Evolutionary conservation across 2,797 vertebrate species (phyloP).

Genomic region (Lacerta agilis): DNA sequence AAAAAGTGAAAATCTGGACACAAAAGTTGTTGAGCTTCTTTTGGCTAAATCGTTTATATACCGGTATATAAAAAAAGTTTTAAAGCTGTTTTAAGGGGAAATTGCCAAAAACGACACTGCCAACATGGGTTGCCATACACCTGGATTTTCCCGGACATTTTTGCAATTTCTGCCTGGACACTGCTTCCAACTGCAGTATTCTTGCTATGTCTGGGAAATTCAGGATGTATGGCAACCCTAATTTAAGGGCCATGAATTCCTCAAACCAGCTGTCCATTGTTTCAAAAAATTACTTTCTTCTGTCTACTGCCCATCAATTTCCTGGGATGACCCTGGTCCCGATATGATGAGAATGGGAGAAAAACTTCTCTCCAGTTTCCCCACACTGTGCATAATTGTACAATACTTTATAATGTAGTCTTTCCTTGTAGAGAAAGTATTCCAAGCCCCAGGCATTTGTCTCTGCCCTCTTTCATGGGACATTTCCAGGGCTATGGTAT

Average conservation of each 20-base stretch:
- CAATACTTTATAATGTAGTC: neutral
- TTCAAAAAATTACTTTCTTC: neutral
- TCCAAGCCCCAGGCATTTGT: neutral
- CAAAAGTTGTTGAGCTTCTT: too few relatives aligned
- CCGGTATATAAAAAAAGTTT: too few relatives aligned
- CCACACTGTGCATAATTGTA: neutral
- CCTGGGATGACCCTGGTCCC: neutral
- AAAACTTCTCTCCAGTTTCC: neutral
- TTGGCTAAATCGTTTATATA: too few relatives aligned
- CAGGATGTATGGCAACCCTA: too few relatives aligned
- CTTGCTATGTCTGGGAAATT: too few relatives aligned
- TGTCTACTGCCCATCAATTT: neutral
- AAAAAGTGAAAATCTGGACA: too few relatives aligned
- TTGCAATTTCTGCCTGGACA: too few relatives aligned
- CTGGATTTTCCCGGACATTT: too few relatives aligned
- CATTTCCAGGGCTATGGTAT: neutral
- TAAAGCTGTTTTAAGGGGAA: too few relatives aligned
- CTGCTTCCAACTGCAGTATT: too few relatives aligned
- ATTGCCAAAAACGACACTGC: too few relatives aligned
- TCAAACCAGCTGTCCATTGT: neutral
- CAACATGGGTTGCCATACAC: too few relatives aligned
- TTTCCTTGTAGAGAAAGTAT: neutral
- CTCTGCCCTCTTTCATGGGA: neutral
- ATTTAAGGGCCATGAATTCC: neutral
- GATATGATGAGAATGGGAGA: neutral